Base-by-base conservation (phyloP, 2,113 vertebrate genomes). In the Chascanopsetta lugubris region DNA sequence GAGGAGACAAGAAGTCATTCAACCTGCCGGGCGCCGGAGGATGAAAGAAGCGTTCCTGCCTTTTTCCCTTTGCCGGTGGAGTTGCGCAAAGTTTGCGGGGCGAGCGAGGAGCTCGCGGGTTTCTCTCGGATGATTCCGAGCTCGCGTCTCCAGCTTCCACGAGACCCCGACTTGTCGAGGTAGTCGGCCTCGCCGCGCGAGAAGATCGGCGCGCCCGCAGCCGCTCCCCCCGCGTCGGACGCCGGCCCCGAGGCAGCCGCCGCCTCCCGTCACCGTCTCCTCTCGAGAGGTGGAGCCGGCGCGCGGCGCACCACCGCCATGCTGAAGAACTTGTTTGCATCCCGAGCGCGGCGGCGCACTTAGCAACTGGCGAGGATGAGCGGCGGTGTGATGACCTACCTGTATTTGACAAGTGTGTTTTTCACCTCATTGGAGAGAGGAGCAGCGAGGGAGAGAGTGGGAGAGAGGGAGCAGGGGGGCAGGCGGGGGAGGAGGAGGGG, bases 401-500 rank as follows among this genome's bases (percentile, higher is more conserved):
- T 84, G 80, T 85, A 86, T 88, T 86, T 90, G 80, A 80, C 79
- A 84, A 87, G 81, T 58, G 84, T 83, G 85, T 78, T 89, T 89
- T 90, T 89, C 89, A 90, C 85, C 85, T 90, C 80, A 82, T 80
- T 89, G 87, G 86, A 89, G 87, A 88, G 75, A 40, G 64, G 72
- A 73, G 83, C 67, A 1, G 56, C 36, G 57, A 60, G 75, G 70
- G n/a, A 59, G 59, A 65, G 76, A 74, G 81, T 61, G 54, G 63
- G 61, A n/a, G 15, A 30, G 77, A 71, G 73, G 48, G 46, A 82
- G 38, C 68, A 75, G 65, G 77, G 69, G 78, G 79, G 79, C 80
- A 66, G 67, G 62, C 55, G 76, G 56, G 57, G 18, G 65, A 82
- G 72, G n/a, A n/a, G n/a, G 78, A 80, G 79, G 82, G 69, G 67